Percentiles rank a stretch among this genome's conserved stretches.
These are phyloP conservation scores for Caenorhabditis virilis DNA, from an alignment of 2,888 invertebrate species.

Conservation along the genomic window DNA sequence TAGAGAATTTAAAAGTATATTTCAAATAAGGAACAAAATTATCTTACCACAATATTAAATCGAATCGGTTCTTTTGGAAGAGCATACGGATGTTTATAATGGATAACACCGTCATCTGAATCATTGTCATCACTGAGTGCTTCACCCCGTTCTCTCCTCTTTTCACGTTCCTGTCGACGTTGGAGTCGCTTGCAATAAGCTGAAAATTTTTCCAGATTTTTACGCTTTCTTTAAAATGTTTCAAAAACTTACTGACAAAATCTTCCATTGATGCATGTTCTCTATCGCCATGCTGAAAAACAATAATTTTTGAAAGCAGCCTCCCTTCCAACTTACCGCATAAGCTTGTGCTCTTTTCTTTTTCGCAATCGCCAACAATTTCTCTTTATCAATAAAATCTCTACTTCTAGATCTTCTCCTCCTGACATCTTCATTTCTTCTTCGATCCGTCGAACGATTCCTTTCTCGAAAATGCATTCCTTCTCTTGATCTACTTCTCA, in stretches of 20 bases:
- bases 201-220: constrained; percentile 15
- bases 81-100: constrained; percentile 39
- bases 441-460: constrained; percentile 1
- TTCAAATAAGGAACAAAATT: not conserved
- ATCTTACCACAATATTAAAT: constrained; percentile 49
- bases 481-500: constrained; percentile 2
- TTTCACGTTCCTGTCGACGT: constrained; percentile 42
- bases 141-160: constrained; percentile 34
- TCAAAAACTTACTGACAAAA: constrained; percentile 40
- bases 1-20: not conserved
- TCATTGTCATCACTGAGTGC: constrained; percentile 39
- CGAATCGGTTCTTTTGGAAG: constrained; percentile 34
- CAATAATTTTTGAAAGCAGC: no score
- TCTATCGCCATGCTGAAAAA: constrained; percentile 18
- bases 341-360: constrained; percentile 49
- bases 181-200: constrained; percentile 45
- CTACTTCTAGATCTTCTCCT: constrained; percentile 19
- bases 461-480: no score
- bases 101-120: constrained; percentile 29
- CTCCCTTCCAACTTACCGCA: constrained; percentile 28
- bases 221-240: not conserved
- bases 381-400: constrained; percentile 53
- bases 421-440: constrained; percentile 8
- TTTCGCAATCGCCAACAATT: constrained; percentile 57
- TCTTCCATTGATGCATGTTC: constrained; percentile 37